Evolutionary conservation across 2,888 invertebrate species (phyloP).

Genomic region (Sminthurides aquaticus): DNA sequence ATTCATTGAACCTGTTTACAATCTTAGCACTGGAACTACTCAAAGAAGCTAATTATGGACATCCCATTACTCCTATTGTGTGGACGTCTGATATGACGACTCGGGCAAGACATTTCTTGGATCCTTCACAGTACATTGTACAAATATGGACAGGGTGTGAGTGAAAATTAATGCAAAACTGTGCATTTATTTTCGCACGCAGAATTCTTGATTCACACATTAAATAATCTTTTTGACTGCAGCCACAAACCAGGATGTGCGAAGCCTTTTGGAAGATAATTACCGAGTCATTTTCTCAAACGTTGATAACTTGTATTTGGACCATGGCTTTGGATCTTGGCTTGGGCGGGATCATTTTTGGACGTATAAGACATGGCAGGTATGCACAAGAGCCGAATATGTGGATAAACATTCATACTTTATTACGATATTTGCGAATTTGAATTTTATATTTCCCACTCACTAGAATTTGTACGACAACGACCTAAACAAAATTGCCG

Average conservation of each 20-base stretch:
- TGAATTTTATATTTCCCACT: neutral
- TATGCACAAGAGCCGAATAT: no score
- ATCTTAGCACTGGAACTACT: conserved; percentile 51
- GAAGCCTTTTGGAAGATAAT: conserved; percentile 61
- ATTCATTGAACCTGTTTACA: neutral
- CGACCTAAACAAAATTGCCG: conserved; percentile 42
- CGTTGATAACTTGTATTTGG: conserved; percentile 76
- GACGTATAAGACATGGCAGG: conserved; percentile 39
- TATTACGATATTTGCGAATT: neutral
- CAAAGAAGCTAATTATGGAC: conserved; percentile 53
- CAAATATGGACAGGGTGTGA: conserved; percentile 43
- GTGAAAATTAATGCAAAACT: no score
- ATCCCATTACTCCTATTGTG: conserved; percentile 56
- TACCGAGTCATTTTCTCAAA: conserved; percentile 74
- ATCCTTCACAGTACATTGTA: conserved; percentile 40
- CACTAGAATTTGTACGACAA: conserved; percentile 50
- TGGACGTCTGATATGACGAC: conserved; percentile 75
- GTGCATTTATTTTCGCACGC: no score
- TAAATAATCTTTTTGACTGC: neutral
- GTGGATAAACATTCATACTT: neutral
- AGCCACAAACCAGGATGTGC: conserved; percentile 51
- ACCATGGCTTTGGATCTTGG: conserved; percentile 62
- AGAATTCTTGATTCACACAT: conserved; percentile 7
- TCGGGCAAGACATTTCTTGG: conserved; percentile 47
- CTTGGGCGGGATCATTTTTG: conserved; percentile 41